Base-by-base conservation (phyloP, 2,797 vertebrate species). In the Siniperca scherzeri region DNA sequence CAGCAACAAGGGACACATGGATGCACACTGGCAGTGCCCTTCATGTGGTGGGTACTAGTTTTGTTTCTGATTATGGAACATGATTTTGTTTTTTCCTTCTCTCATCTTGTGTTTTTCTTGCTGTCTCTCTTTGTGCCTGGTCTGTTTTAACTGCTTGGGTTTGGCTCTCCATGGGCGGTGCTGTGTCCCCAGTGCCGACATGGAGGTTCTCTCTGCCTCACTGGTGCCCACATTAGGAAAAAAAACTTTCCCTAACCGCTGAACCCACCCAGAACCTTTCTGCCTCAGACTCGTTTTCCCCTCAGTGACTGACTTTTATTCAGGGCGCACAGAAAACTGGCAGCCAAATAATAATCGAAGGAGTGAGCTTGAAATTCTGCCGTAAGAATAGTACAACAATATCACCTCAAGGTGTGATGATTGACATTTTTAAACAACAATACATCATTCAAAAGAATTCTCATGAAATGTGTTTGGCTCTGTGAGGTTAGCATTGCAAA, bases 1-100 rank as follows among this genome's bases (percentile, higher is more conserved):
- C 76, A 88, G 74, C 91, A 93, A 91, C 83, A 68, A 91, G 89
- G 85, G 78, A 85, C 88, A 92, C 82, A 94, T 93, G 91, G 81
- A 91, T 78, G 83, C 90, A 89, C 83, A 52, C 55, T 86, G 87
- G 78, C 89, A 70, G 74, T 72, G 48, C 53, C 87, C 80, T 95
- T 95, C 71, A 93, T 96, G 95, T 95, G 94, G 94, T 71, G 76
- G 84, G 65, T 81, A 25, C 25, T n/a, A 83, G 85, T 88, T 94
- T 95, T 92, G 92, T 91, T 94, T 93, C 87, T 92, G 80, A 94
- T 95, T 94, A 94, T 86, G 81, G 92, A 87, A 93, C 92, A 91
- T 94, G 78, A 91, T 95, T 94, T 90, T 77, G 75, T 90, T 91
- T 90, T 89, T 87, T 62, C 76, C 80, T 53, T 73, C 80, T 69